Evolutionary conservation across 53 echinoderm and acorn worm genomes (phyloP), one percentile per base, ranked within the genome.

Genomic region (Patiria pectinifera): DNA sequence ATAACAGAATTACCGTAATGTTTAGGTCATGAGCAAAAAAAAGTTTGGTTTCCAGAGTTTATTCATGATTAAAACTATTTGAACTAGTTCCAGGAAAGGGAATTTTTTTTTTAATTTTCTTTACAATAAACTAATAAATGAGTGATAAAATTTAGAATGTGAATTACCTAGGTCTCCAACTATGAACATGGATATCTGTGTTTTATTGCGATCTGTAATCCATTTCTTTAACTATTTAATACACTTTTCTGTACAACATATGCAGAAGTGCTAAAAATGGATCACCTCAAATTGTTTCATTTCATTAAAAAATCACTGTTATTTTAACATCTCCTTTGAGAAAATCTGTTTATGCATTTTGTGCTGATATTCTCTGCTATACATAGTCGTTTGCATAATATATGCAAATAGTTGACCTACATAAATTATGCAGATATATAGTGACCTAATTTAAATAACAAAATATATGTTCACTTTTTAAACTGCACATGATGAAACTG

Each of bases 231-330:
- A 59, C 59, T 82, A 59, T 22, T 23, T 59, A 59, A 82, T 82
- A 18, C 18, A 23, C n/a, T 82, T 49, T 59, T 82, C 49, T 82
- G 82, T 82, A 82, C 82, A 81, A 49, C 8, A 59, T 82, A 16
- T 82, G 24, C 59, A 82, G 82, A 53, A 82, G 7, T n/a, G 48
- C 5, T 19, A 1, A 84, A 11, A 53, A 1, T 63, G 2, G 15
- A 79, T 46, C 2, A 79, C 72, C 44, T 45, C 3, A 80, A n/a
- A 63, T 62, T 22, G 69, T 84, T 84, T 26, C 66, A 84, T 63
- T 84, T 84, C 35, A 84, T 84, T 84, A 84, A 62, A 84, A 22
- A 84, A 58, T 7, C 83, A 83, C 82, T 23, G 84, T 53, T 84
- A 62, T 84, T 84, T 84, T 43, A 46, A 79, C 15, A 45, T 13